Base-by-base conservation (phyloP, 2,888 invertebrate species). In the Machimus atricapillus region DNA sequence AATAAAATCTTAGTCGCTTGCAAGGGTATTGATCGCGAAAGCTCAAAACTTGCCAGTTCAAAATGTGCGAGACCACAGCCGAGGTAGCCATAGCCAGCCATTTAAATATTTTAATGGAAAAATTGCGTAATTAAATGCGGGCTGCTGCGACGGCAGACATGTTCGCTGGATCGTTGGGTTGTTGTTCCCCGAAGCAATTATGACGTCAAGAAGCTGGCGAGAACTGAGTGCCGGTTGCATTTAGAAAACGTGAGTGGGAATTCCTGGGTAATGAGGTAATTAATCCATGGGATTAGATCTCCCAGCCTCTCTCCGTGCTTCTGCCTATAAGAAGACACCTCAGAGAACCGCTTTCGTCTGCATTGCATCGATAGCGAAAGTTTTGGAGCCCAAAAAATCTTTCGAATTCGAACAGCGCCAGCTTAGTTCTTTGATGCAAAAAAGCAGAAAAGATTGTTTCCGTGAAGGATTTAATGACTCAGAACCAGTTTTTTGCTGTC, bases 391-490 rank as follows among this genome's bases (percentile, higher is more conserved):
- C 12, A 23, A 66, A 27, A 27, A 9, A 8, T 12, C 12, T 27
- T 27, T 66, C 66, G 66, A 66, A 66, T 46, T 66, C 66, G 66
- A 27, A 66, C 23, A 66, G 66, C 66, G 66, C 66, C 66, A 27
- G 66, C 66, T 66, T 27, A 19, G 4, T 9, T 66, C 66, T 19
- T 5, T 16, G 7, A 40, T 23, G 37, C 27, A 73, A 85, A 73
- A 73, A 85, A 74, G 40, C 23, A 73, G 43, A 85, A 85, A 31
- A 66, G 23, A 85, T 85, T n/a, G 85, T 85, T 85, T 85, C 85
- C 85, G 85, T 85, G 85, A 85, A 85, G 58, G 85, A 74, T 73
- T 85, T 76, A 85, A 85, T 85, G 85, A 85, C 85, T 85, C 85
- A 85, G 85, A 74, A 85, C 85, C 74, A 85, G 85, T 85, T 85